phyloP scores from a whole-genome alignment of 2,113 vertebrate genomes.

The Macrotis lagotis region DNA sequence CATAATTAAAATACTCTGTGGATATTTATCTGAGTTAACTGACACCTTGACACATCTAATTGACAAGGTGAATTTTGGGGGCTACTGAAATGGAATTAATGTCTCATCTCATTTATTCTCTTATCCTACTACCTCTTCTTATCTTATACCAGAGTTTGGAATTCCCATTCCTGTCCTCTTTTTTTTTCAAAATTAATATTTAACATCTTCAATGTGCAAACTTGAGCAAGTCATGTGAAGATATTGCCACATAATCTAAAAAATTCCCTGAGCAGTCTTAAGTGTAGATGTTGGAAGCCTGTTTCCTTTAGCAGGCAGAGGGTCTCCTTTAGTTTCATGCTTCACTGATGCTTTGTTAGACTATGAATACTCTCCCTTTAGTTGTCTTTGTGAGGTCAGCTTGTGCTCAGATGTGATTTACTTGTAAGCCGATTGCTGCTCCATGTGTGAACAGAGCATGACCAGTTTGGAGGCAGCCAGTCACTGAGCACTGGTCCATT shows the following conservation, averaged over 20 bases:
- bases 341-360: constrained; percentile 85
- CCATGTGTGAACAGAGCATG: constrained; percentile 86
- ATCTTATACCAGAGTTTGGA: background rate
- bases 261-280: background rate
- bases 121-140: background rate
- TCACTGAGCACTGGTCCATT: constrained; percentile 74
- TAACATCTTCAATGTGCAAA: background rate
- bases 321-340: constrained; percentile 83
- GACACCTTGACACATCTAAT: background rate
- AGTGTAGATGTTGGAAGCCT: constrained; percentile 45
- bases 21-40: background rate
- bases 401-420: constrained; percentile 81
- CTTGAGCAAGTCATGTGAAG: background rate
- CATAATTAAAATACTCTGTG: background rate
- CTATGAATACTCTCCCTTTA: constrained; percentile 80
- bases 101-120: background rate
- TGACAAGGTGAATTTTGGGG: background rate
- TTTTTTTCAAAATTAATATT: background rate
- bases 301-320: constrained; percentile 50
- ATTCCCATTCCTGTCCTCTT: background rate
- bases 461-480: constrained; percentile 87
- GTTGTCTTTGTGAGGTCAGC: constrained; percentile 80
- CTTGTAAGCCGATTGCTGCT: constrained; percentile 79
- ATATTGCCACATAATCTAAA: background rate
- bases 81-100: background rate